Percentiles rank a stretch among this genome's conserved stretches.
phyloP scores from a whole-genome alignment of 2,888 invertebrate genomes.

The Limenitis arthemis region DNA sequence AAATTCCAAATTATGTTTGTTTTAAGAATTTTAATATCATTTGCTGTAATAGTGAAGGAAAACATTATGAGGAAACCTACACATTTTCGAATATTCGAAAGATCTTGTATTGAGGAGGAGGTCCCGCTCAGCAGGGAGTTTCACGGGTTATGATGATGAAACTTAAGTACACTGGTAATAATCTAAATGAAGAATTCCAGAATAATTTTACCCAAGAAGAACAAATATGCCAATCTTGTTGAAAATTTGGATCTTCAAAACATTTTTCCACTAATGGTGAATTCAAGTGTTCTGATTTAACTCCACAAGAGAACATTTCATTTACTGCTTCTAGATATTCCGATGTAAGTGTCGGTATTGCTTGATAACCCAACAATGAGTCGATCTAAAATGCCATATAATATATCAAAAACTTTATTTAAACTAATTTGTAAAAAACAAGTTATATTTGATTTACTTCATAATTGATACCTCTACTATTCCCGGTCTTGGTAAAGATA shows the following conservation, averaged over 20 bases:
- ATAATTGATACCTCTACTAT: conserved; percentile 22
- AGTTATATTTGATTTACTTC: background rate
- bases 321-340: conserved; percentile 52
- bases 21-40: too few relatives aligned
- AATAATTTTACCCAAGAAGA: conserved; percentile 42
- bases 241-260: conserved; percentile 50
- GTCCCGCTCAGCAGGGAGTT: too few relatives aligned
- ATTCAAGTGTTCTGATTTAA: conserved; percentile 42
- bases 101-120: too few relatives aligned
- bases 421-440: background rate
- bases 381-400: conserved; percentile 34
- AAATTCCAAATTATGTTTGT: too few relatives aligned
- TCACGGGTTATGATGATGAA: background rate
- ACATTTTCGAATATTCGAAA: too few relatives aligned
- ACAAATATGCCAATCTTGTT: conserved; percentile 53
- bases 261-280: conserved; percentile 50
- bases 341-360: conserved; percentile 52
- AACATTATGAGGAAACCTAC: background rate
- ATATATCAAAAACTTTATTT: background rate
- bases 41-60: too few relatives aligned
- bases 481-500: conserved; percentile 57
- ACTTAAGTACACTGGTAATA: background rate
- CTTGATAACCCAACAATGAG: conserved; percentile 56
- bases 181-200: background rate
- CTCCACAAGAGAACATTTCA: conserved; percentile 42